A percentile compares a stretch with the other conserved stretches of the same genome.
These are phyloP conservation scores for Semnornis frantzii DNA, from an alignment of 2,113 vertebrate genomes.

Conservation along the genomic window DNA sequence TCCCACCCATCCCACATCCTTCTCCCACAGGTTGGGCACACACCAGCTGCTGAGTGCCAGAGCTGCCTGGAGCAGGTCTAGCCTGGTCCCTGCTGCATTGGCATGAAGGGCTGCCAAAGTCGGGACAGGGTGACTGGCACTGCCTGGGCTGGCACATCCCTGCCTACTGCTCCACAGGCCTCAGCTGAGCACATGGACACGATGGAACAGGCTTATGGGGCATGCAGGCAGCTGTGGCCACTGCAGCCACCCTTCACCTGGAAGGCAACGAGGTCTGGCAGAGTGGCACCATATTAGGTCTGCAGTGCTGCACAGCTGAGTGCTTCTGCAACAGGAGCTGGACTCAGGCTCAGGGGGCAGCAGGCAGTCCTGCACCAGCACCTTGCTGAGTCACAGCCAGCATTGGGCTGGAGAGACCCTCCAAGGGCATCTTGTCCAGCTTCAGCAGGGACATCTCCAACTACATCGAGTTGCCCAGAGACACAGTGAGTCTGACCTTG, in stretches of 20 bases:
- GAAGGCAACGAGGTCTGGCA: fast-evolving
- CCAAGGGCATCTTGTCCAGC: no score
- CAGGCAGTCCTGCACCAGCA: fast-evolving
- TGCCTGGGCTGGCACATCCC: not conserved
- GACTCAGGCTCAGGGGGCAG: not conserved
- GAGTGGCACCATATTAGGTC: not conserved
- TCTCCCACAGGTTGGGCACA: fast-evolving
- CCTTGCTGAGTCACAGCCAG: not conserved
- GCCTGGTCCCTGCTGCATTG: fast-evolving
- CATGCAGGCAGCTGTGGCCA: not conserved
- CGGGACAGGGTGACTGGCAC: fast-evolving
- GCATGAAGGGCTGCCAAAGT: not conserved
- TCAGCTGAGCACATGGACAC: not conserved
- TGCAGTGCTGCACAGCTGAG: not conserved
- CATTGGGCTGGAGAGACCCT: no score
- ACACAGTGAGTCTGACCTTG: no score
- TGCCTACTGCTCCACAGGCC: not conserved
- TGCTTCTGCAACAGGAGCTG: fast-evolving
- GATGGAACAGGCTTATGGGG: not conserved
- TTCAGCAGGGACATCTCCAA: no score
- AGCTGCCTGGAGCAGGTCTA: not conserved
- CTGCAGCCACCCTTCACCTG: not conserved
- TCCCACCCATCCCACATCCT: not conserved
- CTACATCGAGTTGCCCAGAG: no score
- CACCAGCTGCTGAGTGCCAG: fast-evolving